Conservation (phyloP, 2,797 vertebrate genomes). For the Parambassis ranga region DNA sequence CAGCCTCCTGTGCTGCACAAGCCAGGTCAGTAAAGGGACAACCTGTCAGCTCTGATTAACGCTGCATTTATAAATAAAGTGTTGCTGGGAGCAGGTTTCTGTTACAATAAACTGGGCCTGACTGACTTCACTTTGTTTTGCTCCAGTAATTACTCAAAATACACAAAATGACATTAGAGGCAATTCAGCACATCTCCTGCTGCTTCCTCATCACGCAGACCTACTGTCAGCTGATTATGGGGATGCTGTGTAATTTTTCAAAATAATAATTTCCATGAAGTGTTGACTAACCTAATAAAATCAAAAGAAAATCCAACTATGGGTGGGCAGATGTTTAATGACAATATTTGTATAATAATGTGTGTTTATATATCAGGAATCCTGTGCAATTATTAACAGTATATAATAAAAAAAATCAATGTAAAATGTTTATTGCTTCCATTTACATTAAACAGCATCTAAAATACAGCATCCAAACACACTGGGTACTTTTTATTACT, state of each 20-base stretch:
- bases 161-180: not conserved
- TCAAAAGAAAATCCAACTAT: not conserved
- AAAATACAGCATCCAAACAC: not conserved
- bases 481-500: no score
- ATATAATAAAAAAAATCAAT: not conserved
- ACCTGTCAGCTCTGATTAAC: constrained; percentile 9
- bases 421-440: no score
- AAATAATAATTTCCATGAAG: not conserved
- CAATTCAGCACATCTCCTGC: not conserved
- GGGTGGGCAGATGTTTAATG: no score
- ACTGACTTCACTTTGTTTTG: not conserved
- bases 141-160: not conserved
- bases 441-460: no score
- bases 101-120: not conserved
- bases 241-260: constrained; percentile 7
- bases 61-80: constrained; percentile 11
- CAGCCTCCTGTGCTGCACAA: no score
- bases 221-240: constrained; percentile 22
- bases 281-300: not conserved
- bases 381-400: constrained; percentile 31
- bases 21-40: not conserved
- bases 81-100: not conserved
- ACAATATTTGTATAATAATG: constrained; percentile 24
- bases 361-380: constrained; percentile 1
- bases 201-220: constrained; percentile 2